Evolutionary conservation across 2,113 vertebrate genomes (phyloP).

Genomic region (Ictidomys tridecemlineatus): DNA sequence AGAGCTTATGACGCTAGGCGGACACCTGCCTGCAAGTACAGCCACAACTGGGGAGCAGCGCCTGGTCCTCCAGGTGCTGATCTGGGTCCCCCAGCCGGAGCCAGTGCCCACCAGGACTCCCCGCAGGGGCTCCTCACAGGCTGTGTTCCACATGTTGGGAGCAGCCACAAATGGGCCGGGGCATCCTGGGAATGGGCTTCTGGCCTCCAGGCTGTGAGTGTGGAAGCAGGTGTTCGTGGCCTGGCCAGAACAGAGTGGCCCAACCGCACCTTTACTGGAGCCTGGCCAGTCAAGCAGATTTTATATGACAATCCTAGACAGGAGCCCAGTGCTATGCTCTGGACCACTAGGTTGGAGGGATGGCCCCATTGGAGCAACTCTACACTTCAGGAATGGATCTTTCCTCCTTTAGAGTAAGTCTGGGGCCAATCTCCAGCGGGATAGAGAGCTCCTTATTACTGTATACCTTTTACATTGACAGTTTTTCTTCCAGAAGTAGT

Average conservation of each 20-base stretch:
- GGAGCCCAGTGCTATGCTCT: neutral
- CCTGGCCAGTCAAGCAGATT: neutral
- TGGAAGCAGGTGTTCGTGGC: neutral
- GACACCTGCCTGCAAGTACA: neutral
- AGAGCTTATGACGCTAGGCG: neutral
- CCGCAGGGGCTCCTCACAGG: neutral
- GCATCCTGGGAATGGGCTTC: neutral
- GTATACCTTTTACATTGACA: neutral
- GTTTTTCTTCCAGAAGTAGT: slow-evolving; percentile 56
- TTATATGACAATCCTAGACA: neutral
- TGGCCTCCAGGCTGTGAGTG: neutral
- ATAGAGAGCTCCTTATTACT: neutral
- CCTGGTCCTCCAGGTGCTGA: neutral
- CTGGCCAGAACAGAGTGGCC: neutral
- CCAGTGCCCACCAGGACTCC: neutral
- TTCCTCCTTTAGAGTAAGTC: neutral
- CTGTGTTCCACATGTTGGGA: accelerated
- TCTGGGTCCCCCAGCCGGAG: neutral
- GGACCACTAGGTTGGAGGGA: neutral
- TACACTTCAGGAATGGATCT: neutral
- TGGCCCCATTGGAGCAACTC: neutral
- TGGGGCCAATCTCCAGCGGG: neutral
- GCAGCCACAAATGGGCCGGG: neutral
- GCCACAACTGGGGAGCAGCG: neutral
- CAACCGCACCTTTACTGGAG: neutral